These are phyloP conservation scores for Acanthosepion esculentum DNA, from an alignment of 2,888 invertebrate genomes.

Conservation along the genomic window DNA sequence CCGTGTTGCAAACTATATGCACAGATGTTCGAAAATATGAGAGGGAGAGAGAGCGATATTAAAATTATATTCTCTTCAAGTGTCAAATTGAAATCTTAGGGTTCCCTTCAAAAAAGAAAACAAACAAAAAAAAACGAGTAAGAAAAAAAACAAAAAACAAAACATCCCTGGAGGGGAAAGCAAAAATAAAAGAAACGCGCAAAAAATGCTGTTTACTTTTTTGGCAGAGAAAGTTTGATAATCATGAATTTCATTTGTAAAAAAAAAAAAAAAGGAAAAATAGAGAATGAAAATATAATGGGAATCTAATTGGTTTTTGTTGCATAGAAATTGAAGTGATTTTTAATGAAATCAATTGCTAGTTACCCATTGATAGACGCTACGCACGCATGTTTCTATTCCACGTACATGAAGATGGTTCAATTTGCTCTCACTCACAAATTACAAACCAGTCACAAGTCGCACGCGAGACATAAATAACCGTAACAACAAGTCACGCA, in stretches of 20 bases:
- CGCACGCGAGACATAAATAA: neutral
- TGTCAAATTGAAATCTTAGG: neutral
- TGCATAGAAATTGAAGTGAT: conserved; percentile 8
- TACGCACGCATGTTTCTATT: neutral
- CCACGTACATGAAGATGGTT: neutral
- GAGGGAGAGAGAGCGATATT: neutral
- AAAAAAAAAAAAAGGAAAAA: neutral
- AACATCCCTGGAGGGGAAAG: neutral
- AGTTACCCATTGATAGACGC: neutral
- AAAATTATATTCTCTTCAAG: conserved; percentile 33
- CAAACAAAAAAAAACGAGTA: no score
- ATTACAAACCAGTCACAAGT: neutral
- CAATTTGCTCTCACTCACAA: conserved; percentile 7
- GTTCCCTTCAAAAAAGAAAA: neutral
- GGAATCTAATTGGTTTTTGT: conserved; percentile 22
- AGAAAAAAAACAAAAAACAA: neutral
- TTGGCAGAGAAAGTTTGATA: neutral
- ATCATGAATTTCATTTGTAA: neutral
- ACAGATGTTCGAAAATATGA: neutral
- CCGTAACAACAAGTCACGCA: neutral
- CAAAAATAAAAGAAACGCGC: neutral
- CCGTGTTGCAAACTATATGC: neutral
- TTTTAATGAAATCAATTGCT: conserved; percentile 33
- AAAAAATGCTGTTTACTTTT: neutral
- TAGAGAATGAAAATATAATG: neutral